Base-by-base conservation (phyloP, 2,888 invertebrate species). In the Bhutanitis thaidina region DNA sequence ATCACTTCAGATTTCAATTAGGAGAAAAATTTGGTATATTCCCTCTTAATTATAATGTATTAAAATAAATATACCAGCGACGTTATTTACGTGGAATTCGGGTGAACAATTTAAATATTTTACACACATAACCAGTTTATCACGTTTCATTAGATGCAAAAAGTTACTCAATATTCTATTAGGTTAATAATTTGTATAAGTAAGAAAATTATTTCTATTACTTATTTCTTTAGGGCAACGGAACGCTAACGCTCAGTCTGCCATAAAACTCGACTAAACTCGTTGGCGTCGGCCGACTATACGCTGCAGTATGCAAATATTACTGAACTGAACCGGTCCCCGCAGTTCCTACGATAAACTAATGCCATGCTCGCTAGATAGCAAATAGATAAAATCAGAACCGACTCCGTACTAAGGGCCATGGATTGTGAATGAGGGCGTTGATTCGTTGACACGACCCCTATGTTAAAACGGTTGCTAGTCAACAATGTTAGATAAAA, bases 281-380 rank as follows among this genome's bases (percentile, higher is more conserved):
- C 57, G 64, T 67, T 68, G 64, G 59, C 63, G 62, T 63, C 61
- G 58, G 62, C 67, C 65, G 60, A n/a, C n/a, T n/a, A n/a, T 60
- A 61, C 63, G 57, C 62, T 63, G 62, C 62, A 53, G 64, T 74
- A 78, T 77, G 75, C 71, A 77, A 77, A 79, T 75, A 74, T 66
- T 54, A 57, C 59, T 60, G 63, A 67, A 67, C 52, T 52, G 69
- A 74, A 81, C 80, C 79, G 77, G 82, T 80, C 72, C 52, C 38
- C 13, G 12, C 15, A 48, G 59, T 48, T 58, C 50, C 54, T 55
- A 53, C 52, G 63, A 63, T 62, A 63, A 59, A 55, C 43, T 41
- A 55, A 39, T 38, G 25, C 49, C 65, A 34, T 55, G 52, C 55
- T 49, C 44, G 55, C 51, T 49, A 56, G 56, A 57, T 60, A 56